Evolutionary conservation across 2,888 invertebrate genomes (phyloP).

Genomic region (Apeira syringaria): DNA sequence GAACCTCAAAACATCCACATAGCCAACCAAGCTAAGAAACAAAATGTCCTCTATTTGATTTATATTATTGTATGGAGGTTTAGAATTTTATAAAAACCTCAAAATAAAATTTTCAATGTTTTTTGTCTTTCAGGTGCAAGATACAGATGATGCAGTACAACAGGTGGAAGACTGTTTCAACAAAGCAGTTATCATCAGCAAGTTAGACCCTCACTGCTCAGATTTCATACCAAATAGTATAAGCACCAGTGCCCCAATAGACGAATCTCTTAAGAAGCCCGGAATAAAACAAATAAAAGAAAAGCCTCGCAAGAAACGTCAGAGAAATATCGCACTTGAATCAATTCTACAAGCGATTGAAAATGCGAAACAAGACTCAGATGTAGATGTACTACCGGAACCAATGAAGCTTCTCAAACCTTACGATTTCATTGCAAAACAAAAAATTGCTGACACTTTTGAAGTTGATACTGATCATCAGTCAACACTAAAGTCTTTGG

Average conservation of each 20-base stretch:
- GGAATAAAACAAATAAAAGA: slow-evolving; percentile 6
- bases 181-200: slow-evolving; percentile 22
- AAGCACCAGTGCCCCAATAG: slow-evolving; percentile 1
- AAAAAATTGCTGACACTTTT: background rate
- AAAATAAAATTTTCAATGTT: too few species aligned
- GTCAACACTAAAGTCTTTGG: background rate
- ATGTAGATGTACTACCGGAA: background rate
- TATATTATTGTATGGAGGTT: too few species aligned
- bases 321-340: slow-evolving; percentile 50
- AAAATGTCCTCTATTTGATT: too few species aligned
- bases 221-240: slow-evolving; percentile 7
- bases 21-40: too few species aligned
- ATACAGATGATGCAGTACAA: slow-evolving; percentile 20
- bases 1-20: too few species aligned
- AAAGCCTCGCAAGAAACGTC: slow-evolving; percentile 26
- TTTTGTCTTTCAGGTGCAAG: slow-evolving; percentile 53
- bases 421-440: slow-evolving; percentile 32
- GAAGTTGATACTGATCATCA: background rate
- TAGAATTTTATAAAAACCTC: too few species aligned
- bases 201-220: slow-evolving; percentile 8
- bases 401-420: slow-evolving; percentile 36
- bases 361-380: background rate
- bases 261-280: background rate
- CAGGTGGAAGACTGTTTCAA: slow-evolving; percentile 22
- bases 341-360: slow-evolving; percentile 41